These are phyloP conservation scores for Tachina fera DNA, from an alignment of 2,888 invertebrate species.

Conservation along the genomic window DNA sequence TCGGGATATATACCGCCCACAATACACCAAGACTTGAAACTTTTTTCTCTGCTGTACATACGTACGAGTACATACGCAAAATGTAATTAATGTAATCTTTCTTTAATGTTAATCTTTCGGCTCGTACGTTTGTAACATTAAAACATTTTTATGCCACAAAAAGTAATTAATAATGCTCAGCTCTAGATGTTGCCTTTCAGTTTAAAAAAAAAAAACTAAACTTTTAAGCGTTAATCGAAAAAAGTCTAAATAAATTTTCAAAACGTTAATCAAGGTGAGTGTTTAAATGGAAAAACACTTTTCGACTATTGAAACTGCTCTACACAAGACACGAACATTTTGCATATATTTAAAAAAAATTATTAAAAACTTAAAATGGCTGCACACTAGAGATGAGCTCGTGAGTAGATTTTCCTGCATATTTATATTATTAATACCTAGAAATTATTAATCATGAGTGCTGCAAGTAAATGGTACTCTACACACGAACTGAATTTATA, in stretches of 20 bases:
- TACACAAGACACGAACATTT: slow-evolving; percentile 21
- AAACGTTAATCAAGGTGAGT: slow-evolving; percentile 55
- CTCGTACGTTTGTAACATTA: slow-evolving; percentile 16
- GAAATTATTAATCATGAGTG: too few relatives aligned
- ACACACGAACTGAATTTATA: too few relatives aligned
- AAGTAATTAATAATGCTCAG: slow-evolving; percentile 66
- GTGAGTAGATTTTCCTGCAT: not conserved
- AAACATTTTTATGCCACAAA: slow-evolving; percentile 31
- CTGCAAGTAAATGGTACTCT: too few relatives aligned
- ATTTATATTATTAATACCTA: too few relatives aligned
- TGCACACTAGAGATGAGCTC: not conserved
- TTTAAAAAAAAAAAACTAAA: slow-evolving; percentile 1
- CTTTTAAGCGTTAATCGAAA: slow-evolving; percentile 47
- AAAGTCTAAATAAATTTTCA: slow-evolving; percentile 39
- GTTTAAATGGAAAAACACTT: slow-evolving; percentile 36
- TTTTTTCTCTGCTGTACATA: not conserved
- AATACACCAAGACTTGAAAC: slow-evolving; percentile 8
- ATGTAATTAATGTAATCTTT: slow-evolving; percentile 65
- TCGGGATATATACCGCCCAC: slow-evolving; percentile 37
- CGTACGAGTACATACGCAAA: slow-evolving; percentile 42
- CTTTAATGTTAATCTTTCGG: slow-evolving; percentile 59
- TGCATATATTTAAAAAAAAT: slow-evolving; percentile 35
- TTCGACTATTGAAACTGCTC: slow-evolving; percentile 10
- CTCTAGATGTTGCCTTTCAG: slow-evolving; percentile 59
- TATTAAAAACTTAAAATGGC: slow-evolving; percentile 15